phyloP scores from a whole-genome alignment of 2,797 vertebrate genomes.

The Xiphophorus birchmanni region DNA sequence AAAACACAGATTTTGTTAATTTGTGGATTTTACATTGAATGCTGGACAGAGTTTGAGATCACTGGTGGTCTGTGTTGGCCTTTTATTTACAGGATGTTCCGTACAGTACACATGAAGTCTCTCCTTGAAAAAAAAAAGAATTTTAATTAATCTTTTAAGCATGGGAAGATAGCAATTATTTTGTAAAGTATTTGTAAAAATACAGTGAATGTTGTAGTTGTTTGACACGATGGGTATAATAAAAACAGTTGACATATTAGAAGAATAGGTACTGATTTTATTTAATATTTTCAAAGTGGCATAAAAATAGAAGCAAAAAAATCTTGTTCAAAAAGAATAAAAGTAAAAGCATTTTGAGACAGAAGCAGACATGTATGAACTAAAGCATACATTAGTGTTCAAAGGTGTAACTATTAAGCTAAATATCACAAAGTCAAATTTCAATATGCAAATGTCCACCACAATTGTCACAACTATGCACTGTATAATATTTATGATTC shows the following conservation, averaged over 20 bases:
- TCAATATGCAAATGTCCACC: background rate
- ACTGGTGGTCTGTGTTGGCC: background rate
- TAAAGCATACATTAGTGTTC: slow-evolving; percentile 17
- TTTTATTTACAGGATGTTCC: background rate
- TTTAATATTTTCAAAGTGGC: slow-evolving; percentile 1
- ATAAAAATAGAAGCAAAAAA: background rate
- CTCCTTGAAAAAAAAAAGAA: background rate
- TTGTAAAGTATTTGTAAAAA: background rate
- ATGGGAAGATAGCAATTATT: background rate
- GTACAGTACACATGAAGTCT: background rate
- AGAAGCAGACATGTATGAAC: slow-evolving; percentile 20
- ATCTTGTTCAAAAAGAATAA: background rate
- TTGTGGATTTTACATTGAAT: background rate
- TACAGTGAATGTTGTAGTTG: background rate
- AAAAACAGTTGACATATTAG: background rate
- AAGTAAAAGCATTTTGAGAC: slow-evolving; percentile 13
- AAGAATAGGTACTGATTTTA: background rate
- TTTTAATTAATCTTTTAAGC: background rate
- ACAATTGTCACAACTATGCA: background rate
- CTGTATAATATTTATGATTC: background rate
- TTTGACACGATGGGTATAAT: background rate
- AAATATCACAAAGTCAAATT: background rate
- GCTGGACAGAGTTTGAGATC: background rate
- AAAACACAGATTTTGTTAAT: background rate
- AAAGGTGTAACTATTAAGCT: background rate